These are phyloP conservation scores for Cheilosia impressa DNA, from an alignment of 2,888 invertebrate species.

Conservation along the genomic window DNA sequence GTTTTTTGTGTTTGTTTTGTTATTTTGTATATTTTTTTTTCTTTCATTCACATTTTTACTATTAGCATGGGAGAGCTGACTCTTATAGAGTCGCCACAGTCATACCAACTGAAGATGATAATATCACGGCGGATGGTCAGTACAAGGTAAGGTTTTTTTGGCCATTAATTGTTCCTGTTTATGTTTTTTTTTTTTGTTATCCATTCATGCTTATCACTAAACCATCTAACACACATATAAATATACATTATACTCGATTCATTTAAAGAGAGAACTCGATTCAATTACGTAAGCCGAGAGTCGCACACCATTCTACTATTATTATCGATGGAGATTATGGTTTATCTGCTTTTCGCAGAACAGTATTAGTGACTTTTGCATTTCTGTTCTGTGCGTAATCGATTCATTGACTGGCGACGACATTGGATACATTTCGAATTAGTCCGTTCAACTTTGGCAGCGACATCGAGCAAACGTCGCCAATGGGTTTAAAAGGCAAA, in stretches of 20 bases:
- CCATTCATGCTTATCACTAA: constrained; percentile 46
- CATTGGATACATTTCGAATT: constrained; percentile 34
- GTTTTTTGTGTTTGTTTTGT: constrained; percentile 55
- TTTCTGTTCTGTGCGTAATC: not conserved
- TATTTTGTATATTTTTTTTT: constrained; percentile 75
- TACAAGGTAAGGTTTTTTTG: constrained; percentile 88
- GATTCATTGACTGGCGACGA: constrained; percentile 12
- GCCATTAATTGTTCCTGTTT: constrained; percentile 19
- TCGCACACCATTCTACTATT: not conserved
- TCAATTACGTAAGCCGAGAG: constrained; percentile 6
- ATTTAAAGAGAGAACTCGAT: constrained; percentile 2
- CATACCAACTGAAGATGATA: constrained; percentile 95
- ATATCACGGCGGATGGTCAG: constrained; percentile 97
- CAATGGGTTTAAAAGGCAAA: constrained; percentile 41
- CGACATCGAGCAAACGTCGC: constrained; percentile 12
- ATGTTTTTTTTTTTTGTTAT: constrained; percentile 52
- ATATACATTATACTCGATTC: constrained; percentile 44
- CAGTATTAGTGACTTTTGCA: not conserved
- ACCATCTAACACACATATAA: constrained; percentile 32
- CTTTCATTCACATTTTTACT: constrained; percentile 81
- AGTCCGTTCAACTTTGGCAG: constrained; percentile 67
- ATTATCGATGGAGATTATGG: not conserved
- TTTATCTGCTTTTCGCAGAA: not conserved
- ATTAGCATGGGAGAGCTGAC: constrained; percentile 96
- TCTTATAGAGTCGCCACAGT: constrained; percentile 99